These are phyloP conservation scores for Chymomyza costata DNA, from an alignment of 1,140 invertebrate species.

Conservation along the genomic window DNA sequence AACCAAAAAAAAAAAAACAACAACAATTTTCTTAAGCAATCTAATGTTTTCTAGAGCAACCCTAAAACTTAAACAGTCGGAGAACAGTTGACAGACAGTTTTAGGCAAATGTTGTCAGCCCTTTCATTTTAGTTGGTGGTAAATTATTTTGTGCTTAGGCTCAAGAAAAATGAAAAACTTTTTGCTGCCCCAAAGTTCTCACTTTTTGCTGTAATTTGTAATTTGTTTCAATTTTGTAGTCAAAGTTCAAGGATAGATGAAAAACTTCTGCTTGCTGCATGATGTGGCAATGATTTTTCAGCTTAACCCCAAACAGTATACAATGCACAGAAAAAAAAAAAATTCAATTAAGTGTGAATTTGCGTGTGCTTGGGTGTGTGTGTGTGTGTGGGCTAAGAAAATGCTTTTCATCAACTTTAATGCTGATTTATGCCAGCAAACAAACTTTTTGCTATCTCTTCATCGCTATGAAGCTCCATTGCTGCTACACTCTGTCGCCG, in stretches of 20 bases:
- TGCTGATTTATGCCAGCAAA: conserved; percentile 66
- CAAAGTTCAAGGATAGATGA: conserved; percentile 15
- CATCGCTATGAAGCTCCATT: too few relatives aligned
- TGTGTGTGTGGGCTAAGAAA: not conserved
- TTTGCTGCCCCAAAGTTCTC: conserved; percentile 18
- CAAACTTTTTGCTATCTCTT: conserved; percentile 14
- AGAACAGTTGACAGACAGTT: too few relatives aligned
- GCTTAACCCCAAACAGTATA: conserved; percentile 12
- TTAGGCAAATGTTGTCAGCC: conserved; percentile 1
- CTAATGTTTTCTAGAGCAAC: too few relatives aligned
- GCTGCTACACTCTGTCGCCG: too few relatives aligned
- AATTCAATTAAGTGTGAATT: conserved; percentile 11
- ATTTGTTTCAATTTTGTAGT: conserved; percentile 1
- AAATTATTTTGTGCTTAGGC: conserved; percentile 28
- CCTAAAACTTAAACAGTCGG: too few relatives aligned
- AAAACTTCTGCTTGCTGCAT: conserved; percentile 16
- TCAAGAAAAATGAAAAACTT: conserved; percentile 22
- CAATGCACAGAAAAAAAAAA: conserved; percentile 13
- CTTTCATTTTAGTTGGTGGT: conserved; percentile 28
- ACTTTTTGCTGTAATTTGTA: not conserved
- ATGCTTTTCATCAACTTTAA: conserved; percentile 58
- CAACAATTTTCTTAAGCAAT: too few relatives aligned
- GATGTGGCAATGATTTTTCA: conserved; percentile 5
- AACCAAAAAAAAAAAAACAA: too few relatives aligned
- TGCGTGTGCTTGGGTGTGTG: not conserved